These are phyloP conservation scores for Drymodes brunneopygia DNA, from an alignment of 2,113 vertebrate genomes.

Conservation along the genomic window DNA sequence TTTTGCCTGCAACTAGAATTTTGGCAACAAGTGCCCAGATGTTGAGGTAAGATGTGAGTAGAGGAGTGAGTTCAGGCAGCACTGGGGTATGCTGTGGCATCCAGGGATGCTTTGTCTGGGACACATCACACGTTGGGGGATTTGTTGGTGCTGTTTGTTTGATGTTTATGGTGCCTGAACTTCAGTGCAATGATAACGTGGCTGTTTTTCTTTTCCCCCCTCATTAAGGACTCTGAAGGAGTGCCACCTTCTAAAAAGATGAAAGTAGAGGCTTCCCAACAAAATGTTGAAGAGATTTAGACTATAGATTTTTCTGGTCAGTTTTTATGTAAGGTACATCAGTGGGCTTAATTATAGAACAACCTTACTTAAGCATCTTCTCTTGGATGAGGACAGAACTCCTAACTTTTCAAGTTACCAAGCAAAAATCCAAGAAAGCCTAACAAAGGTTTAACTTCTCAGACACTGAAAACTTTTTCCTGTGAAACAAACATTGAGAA, in stretches of 20 bases:
- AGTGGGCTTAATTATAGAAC: slow-evolving; percentile 71
- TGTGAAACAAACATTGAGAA: slow-evolving; percentile 74
- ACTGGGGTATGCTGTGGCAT: neutral
- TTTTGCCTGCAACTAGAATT: neutral
- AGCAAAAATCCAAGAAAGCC: slow-evolving; percentile 78
- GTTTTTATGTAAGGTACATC: slow-evolving; percentile 72
- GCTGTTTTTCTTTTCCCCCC: slow-evolving; percentile 26
- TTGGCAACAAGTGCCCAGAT: neutral
- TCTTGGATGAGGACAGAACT: slow-evolving; percentile 73
- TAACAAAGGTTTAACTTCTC: slow-evolving; percentile 69
- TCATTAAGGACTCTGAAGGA: slow-evolving; percentile 86
- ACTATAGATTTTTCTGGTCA: slow-evolving; percentile 57
- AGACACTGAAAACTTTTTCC: slow-evolving; percentile 77
- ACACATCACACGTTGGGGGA: neutral
- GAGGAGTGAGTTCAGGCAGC: neutral
- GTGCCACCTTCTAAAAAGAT: slow-evolving; percentile 90
- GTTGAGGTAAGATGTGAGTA: neutral
- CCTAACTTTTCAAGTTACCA: slow-evolving; percentile 76
- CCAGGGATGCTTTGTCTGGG: neutral
- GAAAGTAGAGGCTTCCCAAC: slow-evolving; percentile 90
- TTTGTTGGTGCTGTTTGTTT: neutral
- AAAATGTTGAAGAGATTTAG: slow-evolving; percentile 91
- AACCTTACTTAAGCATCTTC: slow-evolving; percentile 66
- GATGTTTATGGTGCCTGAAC: neutral
- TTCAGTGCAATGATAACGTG: neutral